Percentiles rank a stretch among this genome's conserved stretches.
phyloP scores from a whole-genome alignment of 2,113 vertebrate species.

The Sander vitreus region DNA sequence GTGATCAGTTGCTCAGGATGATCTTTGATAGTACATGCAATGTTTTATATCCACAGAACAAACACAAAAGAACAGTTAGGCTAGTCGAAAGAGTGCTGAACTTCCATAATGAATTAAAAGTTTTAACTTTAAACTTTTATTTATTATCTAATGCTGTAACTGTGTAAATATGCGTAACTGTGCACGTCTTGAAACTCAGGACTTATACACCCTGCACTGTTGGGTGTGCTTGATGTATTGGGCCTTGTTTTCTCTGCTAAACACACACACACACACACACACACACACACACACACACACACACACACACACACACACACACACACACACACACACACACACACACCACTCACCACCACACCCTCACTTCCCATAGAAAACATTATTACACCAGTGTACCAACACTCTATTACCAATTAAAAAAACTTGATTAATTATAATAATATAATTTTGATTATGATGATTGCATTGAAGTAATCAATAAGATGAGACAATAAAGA shows the following conservation, averaged over 20 bases:
- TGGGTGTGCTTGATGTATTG: constrained; percentile 2
- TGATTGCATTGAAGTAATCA: too few relatives aligned
- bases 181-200: constrained; percentile 30
- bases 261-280: not conserved
- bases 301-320: not conserved
- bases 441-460: too few relatives aligned
- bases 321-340: not conserved
- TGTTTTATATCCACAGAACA: constrained; percentile 2
- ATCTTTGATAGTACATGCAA: not conserved
- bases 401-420: not conserved
- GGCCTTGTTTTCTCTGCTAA: constrained; percentile 8
- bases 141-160: not conserved
- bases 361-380: not conserved
- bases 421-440: too few relatives aligned
- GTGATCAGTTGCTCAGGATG: not conserved
- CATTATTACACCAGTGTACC: not conserved
- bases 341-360: not conserved
- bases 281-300: constrained; percentile 8
- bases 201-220: constrained; percentile 6
- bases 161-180: not conserved
- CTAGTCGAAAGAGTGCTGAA: not conserved
- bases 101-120: not conserved
- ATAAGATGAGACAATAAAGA: too few relatives aligned
- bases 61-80: not conserved
- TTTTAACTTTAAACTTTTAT: fast-evolving